Evolutionary conservation across 2,113 vertebrate species (phyloP).

Genomic region (Antennarius striatus): DNA sequence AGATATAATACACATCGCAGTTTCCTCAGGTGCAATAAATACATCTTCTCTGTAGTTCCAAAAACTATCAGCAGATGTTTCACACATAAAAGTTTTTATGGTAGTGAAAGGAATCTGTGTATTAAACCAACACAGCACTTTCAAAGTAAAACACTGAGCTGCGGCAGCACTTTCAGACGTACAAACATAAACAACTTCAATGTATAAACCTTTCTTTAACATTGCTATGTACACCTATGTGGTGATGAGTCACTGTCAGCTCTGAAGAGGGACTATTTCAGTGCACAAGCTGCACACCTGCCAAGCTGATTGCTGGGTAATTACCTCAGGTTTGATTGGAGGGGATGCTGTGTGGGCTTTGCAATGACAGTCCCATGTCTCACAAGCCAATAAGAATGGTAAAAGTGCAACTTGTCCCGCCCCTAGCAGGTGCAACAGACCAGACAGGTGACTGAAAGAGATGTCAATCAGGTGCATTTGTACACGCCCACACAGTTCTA

Average conservation of each 20-base stretch:
- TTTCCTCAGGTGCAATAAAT: no score
- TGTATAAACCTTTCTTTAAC: no score
- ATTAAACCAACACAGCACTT: no score
- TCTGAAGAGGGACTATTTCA: no score
- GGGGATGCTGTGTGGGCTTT: not conserved
- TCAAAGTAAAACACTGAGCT: not conserved
- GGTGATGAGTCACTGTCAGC: no score
- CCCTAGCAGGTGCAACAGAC: not conserved
- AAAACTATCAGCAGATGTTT: conserved; percentile 18
- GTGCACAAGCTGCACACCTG: no score
- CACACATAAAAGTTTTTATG: conserved; percentile 22
- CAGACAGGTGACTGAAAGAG: not conserved
- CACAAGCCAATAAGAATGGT: not conserved
- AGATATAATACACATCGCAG: no score
- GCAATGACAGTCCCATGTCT: not conserved
- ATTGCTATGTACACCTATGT: no score
- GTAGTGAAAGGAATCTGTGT: not conserved
- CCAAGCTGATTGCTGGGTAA: no score
- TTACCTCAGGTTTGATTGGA: not conserved
- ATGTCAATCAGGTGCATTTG: conserved; percentile 4
- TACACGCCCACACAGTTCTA: not conserved
- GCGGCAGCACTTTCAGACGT: not conserved
- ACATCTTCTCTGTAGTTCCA: no score
- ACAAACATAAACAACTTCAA: no score
- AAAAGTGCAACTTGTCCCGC: not conserved